phyloP scores from a whole-genome alignment of 2,888 invertebrate species.

The Dasypolia templi region DNA sequence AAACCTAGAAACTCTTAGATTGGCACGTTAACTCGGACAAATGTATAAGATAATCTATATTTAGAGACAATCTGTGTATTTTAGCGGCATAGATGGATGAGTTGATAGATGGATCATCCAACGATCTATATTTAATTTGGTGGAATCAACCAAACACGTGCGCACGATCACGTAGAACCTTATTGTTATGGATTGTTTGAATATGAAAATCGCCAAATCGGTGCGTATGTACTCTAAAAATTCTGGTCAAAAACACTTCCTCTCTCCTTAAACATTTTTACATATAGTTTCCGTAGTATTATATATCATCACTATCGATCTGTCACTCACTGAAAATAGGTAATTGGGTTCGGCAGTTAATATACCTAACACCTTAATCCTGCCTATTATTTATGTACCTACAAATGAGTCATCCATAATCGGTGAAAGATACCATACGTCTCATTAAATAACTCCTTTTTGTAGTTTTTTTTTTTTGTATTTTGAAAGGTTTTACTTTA shows the following conservation, averaged over 20 bases:
- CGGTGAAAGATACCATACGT: no score
- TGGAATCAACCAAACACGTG: neutral
- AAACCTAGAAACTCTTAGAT: neutral
- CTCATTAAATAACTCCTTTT: neutral
- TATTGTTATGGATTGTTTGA: constrained; percentile 10
- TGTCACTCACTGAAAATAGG: no score
- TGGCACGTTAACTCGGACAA: neutral
- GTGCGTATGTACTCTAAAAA: no score
- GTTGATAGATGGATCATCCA: constrained; percentile 20
- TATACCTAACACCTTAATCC: neutral
- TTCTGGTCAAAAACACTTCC: no score
- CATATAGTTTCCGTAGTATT: no score
- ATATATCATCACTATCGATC: no score
- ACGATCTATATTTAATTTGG: constrained; percentile 29
- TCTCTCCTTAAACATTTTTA: no score
- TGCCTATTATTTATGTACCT: no score
- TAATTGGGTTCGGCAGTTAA: neutral
- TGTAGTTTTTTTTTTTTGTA: no score
- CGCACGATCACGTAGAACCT: constrained; percentile 18
- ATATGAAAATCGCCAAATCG: neutral
- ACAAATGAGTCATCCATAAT: no score
- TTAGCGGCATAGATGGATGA: constrained; percentile 9
- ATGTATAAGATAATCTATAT: constrained; percentile 10
- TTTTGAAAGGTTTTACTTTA: neutral
- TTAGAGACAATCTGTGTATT: constrained; percentile 36